Evolutionary conservation across 2,888 invertebrate genomes (phyloP).

Genomic region (Drosophila hamatofila): DNA sequence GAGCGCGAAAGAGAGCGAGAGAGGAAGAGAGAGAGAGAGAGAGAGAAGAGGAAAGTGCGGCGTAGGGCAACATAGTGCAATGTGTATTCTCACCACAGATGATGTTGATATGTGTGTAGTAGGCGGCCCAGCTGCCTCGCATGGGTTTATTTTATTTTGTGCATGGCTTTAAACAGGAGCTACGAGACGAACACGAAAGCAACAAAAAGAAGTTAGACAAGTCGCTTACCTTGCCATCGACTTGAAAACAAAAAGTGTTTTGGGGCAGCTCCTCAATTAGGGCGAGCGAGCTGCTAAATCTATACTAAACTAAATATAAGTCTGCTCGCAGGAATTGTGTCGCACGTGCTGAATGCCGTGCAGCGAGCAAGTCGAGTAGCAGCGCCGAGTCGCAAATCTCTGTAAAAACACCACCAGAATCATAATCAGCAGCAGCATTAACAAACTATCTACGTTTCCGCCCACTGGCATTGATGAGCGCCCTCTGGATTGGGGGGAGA

Average conservation of each 20-base stretch:
- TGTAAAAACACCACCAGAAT: constrained; percentile 85
- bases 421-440: constrained; percentile 56
- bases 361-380: constrained; percentile 93
- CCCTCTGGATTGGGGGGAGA: neutral
- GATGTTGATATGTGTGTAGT: neutral
- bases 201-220: constrained; percentile 37
- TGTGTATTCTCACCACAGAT: constrained; percentile 8
- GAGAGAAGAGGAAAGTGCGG: constrained; percentile 11
- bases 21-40: constrained; percentile 10
- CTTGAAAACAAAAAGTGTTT: constrained; percentile 33
- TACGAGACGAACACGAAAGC: constrained; percentile 49
- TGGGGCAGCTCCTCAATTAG: constrained; percentile 25
- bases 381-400: constrained; percentile 91
- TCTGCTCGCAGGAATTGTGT: constrained; percentile 94
- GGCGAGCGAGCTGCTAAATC: constrained; percentile 47
- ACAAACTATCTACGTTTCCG: constrained; percentile 20
- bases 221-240: constrained; percentile 74
- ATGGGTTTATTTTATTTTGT: constrained; percentile 14
- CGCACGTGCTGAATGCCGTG: constrained; percentile 90
- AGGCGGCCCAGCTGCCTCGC: constrained; percentile 1
- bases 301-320: constrained; percentile 90
- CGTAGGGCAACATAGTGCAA: constrained; percentile 36
- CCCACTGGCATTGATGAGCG: neutral
- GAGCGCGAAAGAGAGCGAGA: constrained; percentile 7
- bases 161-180: constrained; percentile 23